Base-by-base conservation (phyloP, 2,888 invertebrate genomes). In the Sisyra terminalis region DNA sequence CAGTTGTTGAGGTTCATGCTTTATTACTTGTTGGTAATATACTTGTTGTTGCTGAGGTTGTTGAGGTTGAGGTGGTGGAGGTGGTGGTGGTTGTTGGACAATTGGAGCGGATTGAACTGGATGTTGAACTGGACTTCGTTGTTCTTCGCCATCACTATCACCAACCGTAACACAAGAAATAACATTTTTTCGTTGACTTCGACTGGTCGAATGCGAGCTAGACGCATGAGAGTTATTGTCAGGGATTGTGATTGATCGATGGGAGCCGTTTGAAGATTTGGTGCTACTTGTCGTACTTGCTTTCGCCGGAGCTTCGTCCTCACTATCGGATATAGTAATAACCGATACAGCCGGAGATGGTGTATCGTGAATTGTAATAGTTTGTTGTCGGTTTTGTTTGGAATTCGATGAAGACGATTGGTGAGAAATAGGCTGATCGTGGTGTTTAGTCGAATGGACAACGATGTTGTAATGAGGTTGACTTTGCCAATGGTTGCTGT, bases 341-440 rank as follows among this genome's bases (percentile, higher is more conserved):
- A 94, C 90, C 44, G 92, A 88, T 40, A 87, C 89, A 36, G 90
- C 84, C 3, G 93, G 93, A 24, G 92, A 92, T 1, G 94, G 94
- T 17, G 94, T 90, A 64, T 93, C 93, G 50, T 88, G 78, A 54
- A 94, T 93, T 44, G 93, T 92, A 57, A 94, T 93, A 11, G 92
- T 92, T 57, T 87, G 90, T 52, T 83, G 80, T 37, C 72, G 63
- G 31, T 61, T 60, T 39, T 60, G 56, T 2, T 58, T 34, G 13
- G 16, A 32, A 18, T 53, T 29, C 57, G 58, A 48, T 58, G 59
- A 50, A 61, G 61, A 48, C 60, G 61, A 46, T 65, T 60, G 38
- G 53, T 55, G 44, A 54, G 56, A 49, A 57, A 55, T 40, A 52
- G 15, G 29, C 14, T 29, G 40, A 16, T 40, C 40, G 30, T 30